Percentiles rank a stretch among this genome's conserved stretches.
Evolutionary conservation across 2,797 vertebrate species (phyloP).

Genomic region (Peromyscus eremicus): DNA sequence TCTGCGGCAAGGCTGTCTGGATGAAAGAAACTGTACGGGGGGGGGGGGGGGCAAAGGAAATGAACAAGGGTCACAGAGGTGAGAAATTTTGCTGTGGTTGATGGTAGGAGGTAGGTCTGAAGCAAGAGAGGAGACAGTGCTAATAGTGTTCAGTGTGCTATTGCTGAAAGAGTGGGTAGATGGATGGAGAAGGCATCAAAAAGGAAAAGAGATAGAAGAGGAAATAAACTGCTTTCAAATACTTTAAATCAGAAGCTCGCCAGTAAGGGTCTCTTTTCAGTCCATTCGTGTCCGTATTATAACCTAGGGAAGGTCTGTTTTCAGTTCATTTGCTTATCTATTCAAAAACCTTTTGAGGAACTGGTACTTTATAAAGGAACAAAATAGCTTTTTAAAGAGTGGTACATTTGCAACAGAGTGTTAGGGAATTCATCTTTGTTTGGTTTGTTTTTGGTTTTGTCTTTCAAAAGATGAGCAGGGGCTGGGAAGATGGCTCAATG

Average conservation of each 20-base stretch:
- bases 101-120: background rate
- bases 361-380: background rate
- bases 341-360: background rate
- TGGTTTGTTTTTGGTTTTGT: background rate
- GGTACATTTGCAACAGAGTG: background rate
- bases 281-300: too few relatives aligned
- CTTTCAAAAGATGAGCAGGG: background rate
- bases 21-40: background rate
- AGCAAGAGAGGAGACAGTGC: background rate
- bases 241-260: background rate
- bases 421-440: background rate
- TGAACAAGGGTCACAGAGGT: background rate
- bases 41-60: background rate
- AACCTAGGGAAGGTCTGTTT: background rate
- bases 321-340: background rate
- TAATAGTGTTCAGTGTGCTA: rapidly evolving
- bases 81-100: background rate
- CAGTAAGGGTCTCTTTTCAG: background rate
- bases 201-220: background rate
- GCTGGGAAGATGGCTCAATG: too few relatives aligned
- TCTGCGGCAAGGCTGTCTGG: background rate
- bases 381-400: background rate
- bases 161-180: background rate
- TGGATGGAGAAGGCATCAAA: background rate
- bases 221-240: background rate